Evolutionary conservation across 2,797 vertebrate genomes (phyloP).

Genomic region (Pseudomugil gertrudae): DNA sequence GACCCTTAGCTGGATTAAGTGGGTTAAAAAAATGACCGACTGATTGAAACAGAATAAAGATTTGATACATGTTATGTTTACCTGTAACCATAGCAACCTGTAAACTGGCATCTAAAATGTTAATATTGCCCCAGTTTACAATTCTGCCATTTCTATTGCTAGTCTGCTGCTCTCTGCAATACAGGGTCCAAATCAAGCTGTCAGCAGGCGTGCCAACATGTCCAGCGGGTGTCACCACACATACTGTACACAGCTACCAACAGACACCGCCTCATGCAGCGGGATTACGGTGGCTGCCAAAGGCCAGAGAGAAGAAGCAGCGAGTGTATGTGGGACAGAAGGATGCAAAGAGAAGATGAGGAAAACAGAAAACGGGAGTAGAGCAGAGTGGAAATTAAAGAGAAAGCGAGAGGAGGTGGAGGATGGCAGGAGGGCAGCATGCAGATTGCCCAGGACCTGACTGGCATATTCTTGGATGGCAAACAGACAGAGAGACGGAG

Average conservation of each 20-base stretch:
- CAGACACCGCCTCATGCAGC: slow-evolving; percentile 62
- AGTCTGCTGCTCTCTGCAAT: slow-evolving; percentile 33
- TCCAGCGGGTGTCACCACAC: slow-evolving; percentile 68
- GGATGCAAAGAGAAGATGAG: slow-evolving; percentile 47
- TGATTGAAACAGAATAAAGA: not conserved
- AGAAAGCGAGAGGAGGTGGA: slow-evolving; percentile 58
- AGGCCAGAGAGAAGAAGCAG: slow-evolving; percentile 52
- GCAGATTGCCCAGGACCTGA: slow-evolving; percentile 77
- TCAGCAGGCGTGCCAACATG: slow-evolving; percentile 69
- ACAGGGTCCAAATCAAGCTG: slow-evolving; percentile 75
- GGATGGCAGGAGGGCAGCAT: slow-evolving; percentile 74
- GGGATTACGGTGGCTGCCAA: slow-evolving; percentile 62
- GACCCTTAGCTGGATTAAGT: no score
- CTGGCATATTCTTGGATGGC: slow-evolving; percentile 80
- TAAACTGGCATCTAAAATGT: not conserved
- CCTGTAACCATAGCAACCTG: not conserved
- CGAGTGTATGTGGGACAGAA: slow-evolving; percentile 38
- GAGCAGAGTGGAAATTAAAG: slow-evolving; percentile 23
- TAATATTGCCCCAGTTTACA: slow-evolving; percentile 32
- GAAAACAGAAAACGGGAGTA: slow-evolving; percentile 21
- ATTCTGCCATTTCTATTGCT: slow-evolving; percentile 34
- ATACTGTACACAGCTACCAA: slow-evolving; percentile 56
- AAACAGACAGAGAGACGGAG: slow-evolving; percentile 66
- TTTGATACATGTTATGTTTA: not conserved
- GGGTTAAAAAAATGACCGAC: no score